These are phyloP conservation scores for Drosophila ohnishii DNA, from an alignment of 1,140 invertebrate species.

Conservation along the genomic window DNA sequence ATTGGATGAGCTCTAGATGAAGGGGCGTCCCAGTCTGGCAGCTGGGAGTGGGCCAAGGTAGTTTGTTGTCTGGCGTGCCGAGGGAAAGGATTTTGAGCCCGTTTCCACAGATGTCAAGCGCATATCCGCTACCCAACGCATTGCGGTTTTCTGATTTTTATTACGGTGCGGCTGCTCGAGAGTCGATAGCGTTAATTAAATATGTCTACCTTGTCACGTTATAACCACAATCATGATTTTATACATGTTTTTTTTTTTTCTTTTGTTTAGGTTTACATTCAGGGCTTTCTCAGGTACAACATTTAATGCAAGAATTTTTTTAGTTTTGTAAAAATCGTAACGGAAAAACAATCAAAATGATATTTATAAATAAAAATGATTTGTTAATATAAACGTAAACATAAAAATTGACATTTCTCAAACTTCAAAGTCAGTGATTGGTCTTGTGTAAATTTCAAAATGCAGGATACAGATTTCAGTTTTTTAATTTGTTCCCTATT, in stretches of 20 bases:
- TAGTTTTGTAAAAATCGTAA: background rate
- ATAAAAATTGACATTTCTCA: too few relatives aligned
- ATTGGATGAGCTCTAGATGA: slow-evolving; percentile 49
- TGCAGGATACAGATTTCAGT: too few relatives aligned
- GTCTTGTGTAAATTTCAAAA: too few relatives aligned
- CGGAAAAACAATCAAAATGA: too few relatives aligned
- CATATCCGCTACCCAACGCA: slow-evolving; percentile 42
- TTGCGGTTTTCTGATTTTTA: slow-evolving; percentile 66
- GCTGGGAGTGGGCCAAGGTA: slow-evolving; percentile 12
- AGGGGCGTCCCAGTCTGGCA: slow-evolving; percentile 7
- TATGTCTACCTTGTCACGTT: slow-evolving; percentile 20
- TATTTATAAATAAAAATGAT: too few relatives aligned
- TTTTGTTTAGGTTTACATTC: background rate
- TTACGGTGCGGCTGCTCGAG: slow-evolving; percentile 28
- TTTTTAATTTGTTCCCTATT: too few relatives aligned
- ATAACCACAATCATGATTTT: background rate
- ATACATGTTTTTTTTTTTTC: too few relatives aligned
- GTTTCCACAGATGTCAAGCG: slow-evolving; percentile 68
- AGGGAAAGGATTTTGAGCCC: slow-evolving; percentile 4
- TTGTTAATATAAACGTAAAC: too few relatives aligned
- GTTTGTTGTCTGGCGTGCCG: slow-evolving; percentile 58
- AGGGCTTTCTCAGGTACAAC: background rate
- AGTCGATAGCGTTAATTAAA: slow-evolving; percentile 42
- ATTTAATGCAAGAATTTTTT: background rate
- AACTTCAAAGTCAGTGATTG: too few relatives aligned